These are phyloP conservation scores for Netelia virgata DNA, from an alignment of 2,888 invertebrate genomes.

Conservation along the genomic window DNA sequence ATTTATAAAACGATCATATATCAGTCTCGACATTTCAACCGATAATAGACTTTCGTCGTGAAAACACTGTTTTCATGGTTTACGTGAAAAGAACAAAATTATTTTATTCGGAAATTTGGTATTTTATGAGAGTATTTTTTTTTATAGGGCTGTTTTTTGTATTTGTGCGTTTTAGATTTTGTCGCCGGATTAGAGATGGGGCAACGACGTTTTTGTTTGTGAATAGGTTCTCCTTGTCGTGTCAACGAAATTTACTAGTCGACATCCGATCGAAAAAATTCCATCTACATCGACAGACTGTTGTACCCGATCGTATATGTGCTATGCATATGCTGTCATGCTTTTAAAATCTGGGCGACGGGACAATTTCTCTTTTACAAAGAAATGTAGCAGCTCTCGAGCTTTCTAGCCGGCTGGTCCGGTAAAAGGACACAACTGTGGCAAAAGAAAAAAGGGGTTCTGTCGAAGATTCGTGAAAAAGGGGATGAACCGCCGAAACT, in stretches of 20 bases:
- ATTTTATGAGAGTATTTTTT: neutral
- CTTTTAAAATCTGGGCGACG: constrained; percentile 46
- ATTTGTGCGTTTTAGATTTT: neutral
- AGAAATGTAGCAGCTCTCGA: constrained; percentile 53
- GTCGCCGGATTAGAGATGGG: no score
- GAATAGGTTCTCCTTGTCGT: neutral
- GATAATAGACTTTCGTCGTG: no score
- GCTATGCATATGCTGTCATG: constrained; percentile 33
- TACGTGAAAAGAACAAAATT: no score
- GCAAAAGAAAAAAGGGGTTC: constrained; percentile 59
- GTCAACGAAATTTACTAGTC: neutral
- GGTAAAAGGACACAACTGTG: constrained; percentile 61
- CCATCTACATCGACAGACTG: neutral
- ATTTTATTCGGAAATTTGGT: neutral
- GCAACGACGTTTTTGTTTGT: neutral
- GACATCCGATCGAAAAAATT: constrained; percentile 13
- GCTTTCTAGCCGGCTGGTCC: constrained; percentile 57
- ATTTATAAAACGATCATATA: no score
- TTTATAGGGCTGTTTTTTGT: neutral
- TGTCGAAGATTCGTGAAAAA: constrained; percentile 58
- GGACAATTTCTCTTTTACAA: constrained; percentile 56
- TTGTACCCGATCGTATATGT: neutral
- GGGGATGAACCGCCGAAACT: constrained; percentile 53
- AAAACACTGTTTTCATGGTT: no score
- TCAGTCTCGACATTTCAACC: no score